A percentile compares a stretch with the other conserved stretches of the same genome.
phyloP scores from a whole-genome alignment of 2,113 vertebrate genomes.

The Chionomys nivalis region DNA sequence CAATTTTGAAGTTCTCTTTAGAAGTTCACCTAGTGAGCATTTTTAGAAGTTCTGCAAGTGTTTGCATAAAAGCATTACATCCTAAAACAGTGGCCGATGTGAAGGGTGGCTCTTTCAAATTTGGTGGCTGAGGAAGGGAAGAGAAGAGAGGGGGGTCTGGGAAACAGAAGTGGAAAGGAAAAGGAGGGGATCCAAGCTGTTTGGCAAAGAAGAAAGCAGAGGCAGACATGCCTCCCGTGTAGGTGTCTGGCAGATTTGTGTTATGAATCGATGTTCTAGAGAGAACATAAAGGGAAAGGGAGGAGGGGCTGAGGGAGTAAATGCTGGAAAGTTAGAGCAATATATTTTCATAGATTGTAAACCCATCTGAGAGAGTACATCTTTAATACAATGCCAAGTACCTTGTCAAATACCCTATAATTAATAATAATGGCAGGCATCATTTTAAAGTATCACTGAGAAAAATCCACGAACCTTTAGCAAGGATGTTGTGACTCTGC shows the following conservation, averaged over 20 bases:
- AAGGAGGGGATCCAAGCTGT: background rate
- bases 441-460: conserved; percentile 33
- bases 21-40: background rate
- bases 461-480: conserved; percentile 37
- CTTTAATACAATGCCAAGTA: conserved; percentile 13
- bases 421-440: conserved; percentile 53
- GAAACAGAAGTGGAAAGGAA: background rate
- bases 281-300: background rate
- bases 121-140: background rate
- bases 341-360: background rate
- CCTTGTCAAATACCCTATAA: conserved; percentile 36
- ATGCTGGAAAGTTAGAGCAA: conserved; percentile 17
- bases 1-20: background rate
- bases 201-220: background rate
- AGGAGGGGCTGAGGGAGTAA: background rate
- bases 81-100: background rate
- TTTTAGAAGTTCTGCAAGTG: background rate
- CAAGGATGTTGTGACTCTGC: background rate
- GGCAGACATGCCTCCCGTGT: background rate
- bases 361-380: background rate
- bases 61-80: background rate
- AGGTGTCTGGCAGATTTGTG: background rate
- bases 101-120: background rate
- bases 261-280: background rate
- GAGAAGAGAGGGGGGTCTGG: background rate